phyloP scores from a whole-genome alignment of 2,888 invertebrate genomes.

The Belgica antarctica region DNA sequence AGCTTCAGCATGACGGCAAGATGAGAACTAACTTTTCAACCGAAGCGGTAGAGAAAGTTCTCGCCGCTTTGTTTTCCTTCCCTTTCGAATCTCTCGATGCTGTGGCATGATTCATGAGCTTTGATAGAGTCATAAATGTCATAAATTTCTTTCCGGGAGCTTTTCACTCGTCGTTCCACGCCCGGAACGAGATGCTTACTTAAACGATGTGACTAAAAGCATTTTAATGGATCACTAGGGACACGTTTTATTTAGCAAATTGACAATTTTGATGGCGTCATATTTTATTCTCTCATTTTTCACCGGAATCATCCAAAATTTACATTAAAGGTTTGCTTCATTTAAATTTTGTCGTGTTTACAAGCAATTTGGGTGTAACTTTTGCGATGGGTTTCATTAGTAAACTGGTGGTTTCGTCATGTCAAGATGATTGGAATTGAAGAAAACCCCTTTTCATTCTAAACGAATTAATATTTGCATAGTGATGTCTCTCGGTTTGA shows the following conservation, averaged over 20 bases:
- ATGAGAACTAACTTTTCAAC: neutral
- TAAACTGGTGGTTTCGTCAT: neutral
- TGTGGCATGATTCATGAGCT: conserved; percentile 34
- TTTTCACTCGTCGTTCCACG: neutral
- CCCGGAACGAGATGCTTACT: conserved; percentile 15
- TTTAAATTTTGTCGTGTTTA: neutral
- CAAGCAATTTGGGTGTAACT: neutral
- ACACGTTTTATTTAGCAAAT: conserved; percentile 25
- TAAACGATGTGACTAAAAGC: conserved; percentile 41
- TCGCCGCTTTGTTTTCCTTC: conserved; percentile 11
- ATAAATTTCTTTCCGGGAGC: conserved; percentile 28
- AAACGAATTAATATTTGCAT: conserved; percentile 20
- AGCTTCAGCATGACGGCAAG: neutral
- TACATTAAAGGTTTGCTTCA: too few relatives aligned
- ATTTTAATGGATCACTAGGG: conserved; percentile 35
- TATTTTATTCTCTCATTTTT: conserved; percentile 21
- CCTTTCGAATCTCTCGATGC: neutral
- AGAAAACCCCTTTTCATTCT: neutral
- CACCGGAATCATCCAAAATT: neutral
- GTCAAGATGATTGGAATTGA: neutral
- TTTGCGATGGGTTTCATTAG: neutral
- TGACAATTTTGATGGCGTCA: conserved; percentile 14
- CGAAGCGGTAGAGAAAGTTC: neutral
- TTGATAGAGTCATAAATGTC: conserved; percentile 41
- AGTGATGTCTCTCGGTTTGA: conserved; percentile 2